Evolutionary conservation across 2,797 vertebrate genomes (phyloP).

Genomic region (Neosilurus mollespiculum): DNA sequence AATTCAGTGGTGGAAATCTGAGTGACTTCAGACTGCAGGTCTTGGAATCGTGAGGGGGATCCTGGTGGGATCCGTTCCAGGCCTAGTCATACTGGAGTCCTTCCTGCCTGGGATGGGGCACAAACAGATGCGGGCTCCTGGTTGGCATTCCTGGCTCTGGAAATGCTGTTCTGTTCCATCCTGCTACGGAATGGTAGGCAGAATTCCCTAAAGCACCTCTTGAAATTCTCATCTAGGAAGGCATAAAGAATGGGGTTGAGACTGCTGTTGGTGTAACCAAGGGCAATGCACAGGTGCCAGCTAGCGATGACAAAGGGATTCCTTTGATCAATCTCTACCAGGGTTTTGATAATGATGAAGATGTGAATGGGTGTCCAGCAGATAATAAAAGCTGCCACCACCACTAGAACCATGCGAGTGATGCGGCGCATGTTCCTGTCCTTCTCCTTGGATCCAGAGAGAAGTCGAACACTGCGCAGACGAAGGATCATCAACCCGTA

Average conservation of each 20-base stretch:
- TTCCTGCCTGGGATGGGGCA: conserved; percentile 69
- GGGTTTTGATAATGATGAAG: conserved; percentile 93
- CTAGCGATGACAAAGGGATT: conserved; percentile 87
- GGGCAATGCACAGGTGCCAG: conserved; percentile 92
- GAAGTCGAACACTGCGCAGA: conserved; percentile 85
- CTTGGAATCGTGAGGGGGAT: conserved; percentile 66
- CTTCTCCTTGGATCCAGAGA: conserved; percentile 93
- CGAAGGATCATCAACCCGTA: conserved; percentile 93
- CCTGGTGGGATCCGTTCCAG: conserved; percentile 68
- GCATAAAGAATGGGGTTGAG: conserved; percentile 93
- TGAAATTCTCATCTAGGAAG: conserved; percentile 93
- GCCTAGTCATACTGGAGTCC: conserved; percentile 84
- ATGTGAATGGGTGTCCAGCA: conserved; percentile 97
- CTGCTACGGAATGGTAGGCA: conserved; percentile 79
- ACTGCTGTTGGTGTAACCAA: conserved; percentile 95
- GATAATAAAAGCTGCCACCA: conserved; percentile 92
- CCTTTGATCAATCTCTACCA: conserved; percentile 85
- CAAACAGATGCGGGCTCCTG: conserved; percentile 82
- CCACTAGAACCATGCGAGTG: conserved; percentile 92
- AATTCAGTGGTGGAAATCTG: conserved; percentile 82
- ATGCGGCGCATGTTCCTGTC: conserved; percentile 90
- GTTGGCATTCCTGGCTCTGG: conserved; percentile 69
- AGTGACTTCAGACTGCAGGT: conserved; percentile 77
- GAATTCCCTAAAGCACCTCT: conserved; percentile 90
- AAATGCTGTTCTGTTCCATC: conserved; percentile 72